phyloP scores from a whole-genome alignment of 2,113 vertebrate species.

The Lepidothrix coronata region DNA sequence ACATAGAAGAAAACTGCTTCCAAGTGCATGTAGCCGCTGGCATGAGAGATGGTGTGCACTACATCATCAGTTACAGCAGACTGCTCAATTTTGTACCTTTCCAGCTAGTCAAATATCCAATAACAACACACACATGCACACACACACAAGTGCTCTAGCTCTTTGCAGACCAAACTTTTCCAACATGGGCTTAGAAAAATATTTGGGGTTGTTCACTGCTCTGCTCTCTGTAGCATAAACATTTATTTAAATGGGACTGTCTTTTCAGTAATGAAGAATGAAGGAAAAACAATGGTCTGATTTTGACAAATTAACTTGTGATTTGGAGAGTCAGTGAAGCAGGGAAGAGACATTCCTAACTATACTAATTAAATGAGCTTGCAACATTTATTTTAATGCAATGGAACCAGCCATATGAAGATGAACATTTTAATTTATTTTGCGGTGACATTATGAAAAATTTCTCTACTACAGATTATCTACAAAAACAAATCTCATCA shows the following conservation, averaged over 20 bases:
- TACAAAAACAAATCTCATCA: slow-evolving; percentile 87
- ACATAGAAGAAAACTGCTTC: slow-evolving; percentile 74
- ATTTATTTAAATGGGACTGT: slow-evolving; percentile 87
- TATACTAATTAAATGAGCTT: slow-evolving; percentile 91
- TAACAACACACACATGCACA: slow-evolving; percentile 18
- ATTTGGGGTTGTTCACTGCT: slow-evolving; percentile 80
- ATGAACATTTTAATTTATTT: slow-evolving; percentile 92
- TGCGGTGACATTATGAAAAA: slow-evolving; percentile 87
- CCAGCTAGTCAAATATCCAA: slow-evolving; percentile 71
- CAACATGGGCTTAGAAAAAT: slow-evolving; percentile 76
- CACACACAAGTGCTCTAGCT: not conserved
- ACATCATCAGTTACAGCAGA: slow-evolving; percentile 70
- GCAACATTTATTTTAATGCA: slow-evolving; percentile 91
- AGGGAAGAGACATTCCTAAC: slow-evolving; percentile 86
- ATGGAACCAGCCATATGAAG: slow-evolving; percentile 88
- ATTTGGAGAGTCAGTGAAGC: slow-evolving; percentile 89
- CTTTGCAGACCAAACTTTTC: slow-evolving; percentile 68
- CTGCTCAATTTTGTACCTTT: slow-evolving; percentile 70
- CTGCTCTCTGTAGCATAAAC: slow-evolving; percentile 86
- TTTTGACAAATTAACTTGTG: slow-evolving; percentile 92
- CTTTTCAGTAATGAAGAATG: slow-evolving; percentile 88
- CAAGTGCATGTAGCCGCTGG: slow-evolving; percentile 61
- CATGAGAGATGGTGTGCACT: slow-evolving; percentile 69
- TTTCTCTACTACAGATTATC: slow-evolving; percentile 82
- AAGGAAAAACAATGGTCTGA: slow-evolving; percentile 89